phyloP scores from a whole-genome alignment of 1,140 invertebrate species.

The Leguminivora glycinivorella region DNA sequence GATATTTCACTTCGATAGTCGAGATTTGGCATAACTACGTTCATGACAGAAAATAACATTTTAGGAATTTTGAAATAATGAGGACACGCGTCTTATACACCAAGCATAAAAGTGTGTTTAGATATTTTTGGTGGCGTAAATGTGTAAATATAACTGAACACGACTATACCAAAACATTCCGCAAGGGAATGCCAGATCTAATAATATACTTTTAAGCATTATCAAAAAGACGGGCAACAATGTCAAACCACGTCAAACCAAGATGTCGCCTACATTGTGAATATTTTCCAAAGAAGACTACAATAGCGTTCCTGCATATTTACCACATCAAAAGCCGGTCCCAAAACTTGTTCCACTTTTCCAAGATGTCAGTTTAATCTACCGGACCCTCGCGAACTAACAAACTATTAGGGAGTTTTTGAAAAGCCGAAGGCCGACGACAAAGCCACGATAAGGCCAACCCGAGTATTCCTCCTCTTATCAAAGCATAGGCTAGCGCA shows the following conservation, averaged over 20 bases:
- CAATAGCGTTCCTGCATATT: not conserved
- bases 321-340: conserved; percentile 20
- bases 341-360: conserved; percentile 29
- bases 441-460: conserved; percentile 55
- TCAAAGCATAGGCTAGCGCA: not conserved
- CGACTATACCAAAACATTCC: too few species aligned
- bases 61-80: too few species aligned
- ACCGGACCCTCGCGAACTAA: conserved; percentile 17
- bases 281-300: conserved; percentile 32
- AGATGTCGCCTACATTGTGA: conserved; percentile 28
- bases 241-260: conserved; percentile 14
- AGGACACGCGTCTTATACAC: too few species aligned
- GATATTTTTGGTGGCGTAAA: too few species aligned
- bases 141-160: too few species aligned
- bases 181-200: too few species aligned
- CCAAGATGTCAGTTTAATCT: conserved; percentile 24
- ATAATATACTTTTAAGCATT: too few species aligned
- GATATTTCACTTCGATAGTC: too few species aligned
- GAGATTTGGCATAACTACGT: too few species aligned
- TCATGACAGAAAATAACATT: too few species aligned
- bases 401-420: conserved; percentile 30
- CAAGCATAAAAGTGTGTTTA: too few species aligned
- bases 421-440: conserved; percentile 37
- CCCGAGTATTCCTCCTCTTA: conserved; percentile 26
- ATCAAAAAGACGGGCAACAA: conserved; percentile 12